A percentile compares a stretch with the other conserved stretches of the same genome.
phyloP scores from a whole-genome alignment of 2,797 vertebrate genomes.

The Leuciscus waleckii region DNA sequence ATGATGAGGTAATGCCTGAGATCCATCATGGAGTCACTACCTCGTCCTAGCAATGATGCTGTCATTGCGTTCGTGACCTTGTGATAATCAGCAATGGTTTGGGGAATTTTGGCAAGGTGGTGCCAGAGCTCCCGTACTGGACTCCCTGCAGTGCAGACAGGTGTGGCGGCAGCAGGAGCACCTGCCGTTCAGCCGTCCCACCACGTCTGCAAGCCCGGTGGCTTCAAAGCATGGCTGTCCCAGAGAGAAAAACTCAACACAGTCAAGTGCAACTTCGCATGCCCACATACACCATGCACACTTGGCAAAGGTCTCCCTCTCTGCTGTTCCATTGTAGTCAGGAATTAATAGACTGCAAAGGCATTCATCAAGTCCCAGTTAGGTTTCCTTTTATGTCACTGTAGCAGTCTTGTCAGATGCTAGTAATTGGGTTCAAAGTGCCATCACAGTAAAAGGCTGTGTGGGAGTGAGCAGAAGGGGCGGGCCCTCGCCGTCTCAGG shows the following conservation, averaged over 20 bases:
- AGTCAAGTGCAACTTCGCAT: conserved; percentile 40
- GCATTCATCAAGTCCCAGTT: conserved; percentile 66
- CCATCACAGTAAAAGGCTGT: conserved; percentile 59
- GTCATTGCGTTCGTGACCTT: conserved; percentile 54
- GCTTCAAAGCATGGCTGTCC: conserved; percentile 46
- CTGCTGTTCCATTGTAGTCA: conserved; percentile 58
- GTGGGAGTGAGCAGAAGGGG: conserved; percentile 57
- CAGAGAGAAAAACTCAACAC: conserved; percentile 48
- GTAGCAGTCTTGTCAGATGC: conserved; percentile 58
- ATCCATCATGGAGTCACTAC: conserved; percentile 37
- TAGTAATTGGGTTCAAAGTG: conserved; percentile 69
- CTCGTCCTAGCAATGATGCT: conserved; percentile 54
- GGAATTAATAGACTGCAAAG: conserved; percentile 65
- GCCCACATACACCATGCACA: conserved; percentile 39
- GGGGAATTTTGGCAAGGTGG: conserved; percentile 31
- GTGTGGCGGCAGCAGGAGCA: conserved; percentile 68
- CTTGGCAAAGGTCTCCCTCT: conserved; percentile 53
- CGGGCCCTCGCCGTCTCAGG: conserved; percentile 56
- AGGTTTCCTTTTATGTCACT: conserved; percentile 60
- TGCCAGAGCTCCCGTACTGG: conserved; percentile 55
- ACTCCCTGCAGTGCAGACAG: conserved; percentile 61
- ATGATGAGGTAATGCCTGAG: conserved; percentile 56
- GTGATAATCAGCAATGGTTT: conserved; percentile 42
- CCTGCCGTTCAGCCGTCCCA: conserved; percentile 59
- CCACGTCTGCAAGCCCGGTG: conserved; percentile 43